Percentiles rank a stretch among this genome's conserved stretches.
Conservation (phyloP, 2,113 vertebrate genomes). For the Chunga burmeisteri region DNA sequence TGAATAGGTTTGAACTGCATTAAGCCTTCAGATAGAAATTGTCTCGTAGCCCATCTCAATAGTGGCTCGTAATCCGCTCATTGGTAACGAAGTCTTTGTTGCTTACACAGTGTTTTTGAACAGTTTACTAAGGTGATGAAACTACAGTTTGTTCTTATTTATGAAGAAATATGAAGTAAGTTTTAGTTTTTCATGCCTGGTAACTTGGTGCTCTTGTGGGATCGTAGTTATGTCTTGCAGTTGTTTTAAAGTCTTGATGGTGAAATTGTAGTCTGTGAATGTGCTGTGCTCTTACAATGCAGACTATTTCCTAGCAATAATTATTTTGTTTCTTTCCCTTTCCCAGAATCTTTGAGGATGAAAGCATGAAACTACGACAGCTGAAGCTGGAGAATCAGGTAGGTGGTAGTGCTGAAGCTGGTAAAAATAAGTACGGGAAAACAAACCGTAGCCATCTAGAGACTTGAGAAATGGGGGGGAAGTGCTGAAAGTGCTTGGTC, state of each 20-base stretch:
- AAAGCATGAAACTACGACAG: conserved; percentile 84
- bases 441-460: neutral
- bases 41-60: neutral
- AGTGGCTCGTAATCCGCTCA: neutral
- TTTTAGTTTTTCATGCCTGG: neutral
- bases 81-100: neutral
- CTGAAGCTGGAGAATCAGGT: conserved; percentile 96
- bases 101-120: neutral
- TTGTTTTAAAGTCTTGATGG: neutral
- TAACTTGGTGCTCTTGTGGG: neutral
- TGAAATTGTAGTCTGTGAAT: neutral
- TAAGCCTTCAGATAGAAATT: neutral
- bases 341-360: conserved; percentile 84
- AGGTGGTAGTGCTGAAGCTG: neutral
- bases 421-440: neutral
- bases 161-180: neutral
- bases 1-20: neutral
- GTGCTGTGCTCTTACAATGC: neutral
- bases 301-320: neutral
- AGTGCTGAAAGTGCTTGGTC: neutral
- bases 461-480: neutral
- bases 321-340: conserved; percentile 24
- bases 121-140: neutral
- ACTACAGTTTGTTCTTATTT: neutral
- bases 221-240: neutral